Evolutionary conservation across 2,113 vertebrate species (phyloP), one percentile per base, ranked within the genome.

Genomic region (Plecturocebus donacophilus): DNA sequence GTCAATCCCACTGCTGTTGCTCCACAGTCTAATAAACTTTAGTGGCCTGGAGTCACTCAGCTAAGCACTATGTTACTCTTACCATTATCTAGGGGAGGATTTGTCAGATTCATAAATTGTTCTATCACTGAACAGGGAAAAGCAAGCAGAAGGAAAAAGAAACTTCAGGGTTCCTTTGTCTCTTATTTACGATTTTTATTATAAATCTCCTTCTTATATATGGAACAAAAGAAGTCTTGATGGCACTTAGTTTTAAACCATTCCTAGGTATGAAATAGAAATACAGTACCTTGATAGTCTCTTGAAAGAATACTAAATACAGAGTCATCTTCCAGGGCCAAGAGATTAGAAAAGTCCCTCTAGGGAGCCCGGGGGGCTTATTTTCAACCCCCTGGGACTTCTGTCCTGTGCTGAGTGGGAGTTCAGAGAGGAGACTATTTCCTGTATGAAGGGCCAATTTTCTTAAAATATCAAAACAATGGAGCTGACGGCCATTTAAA

Each of bases 81-180:
- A 94, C 94, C 96, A 76, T 97, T 97, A 98, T 97, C 97, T 95
- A 68, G 85, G 96, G 97, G 93, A 94, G 95, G 95, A 96, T 97
- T 68, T 96, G 96, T 83, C 98, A 96, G 76, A 96, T 97, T 97
- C 98, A 97, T 97, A 98, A 98, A 98, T 98, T 98, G 95, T 96
- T 97, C 94, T 98, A 97, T 98, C 97, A 95, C 73, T 97, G 96
- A 98, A 91, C 92, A 98, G 92, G 80, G 88, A 97, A 95, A 97
- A 93, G 96, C 95, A 98, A 76, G 66, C 88, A 94, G 70, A 96
- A 58, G 11, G 66, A 93, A 85, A 97, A 92, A 94, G 87, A 89
- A 96, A 96, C 86, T 96, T 94, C 87, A 86, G 95, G 93, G 93
- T 94, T 97, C 80, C 81, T 95, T 96, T 96, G 94, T 95, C 95